These are phyloP conservation scores for Opisthocomus hoazin DNA, from an alignment of 2,113 vertebrate genomes.

Conservation along the genomic window DNA sequence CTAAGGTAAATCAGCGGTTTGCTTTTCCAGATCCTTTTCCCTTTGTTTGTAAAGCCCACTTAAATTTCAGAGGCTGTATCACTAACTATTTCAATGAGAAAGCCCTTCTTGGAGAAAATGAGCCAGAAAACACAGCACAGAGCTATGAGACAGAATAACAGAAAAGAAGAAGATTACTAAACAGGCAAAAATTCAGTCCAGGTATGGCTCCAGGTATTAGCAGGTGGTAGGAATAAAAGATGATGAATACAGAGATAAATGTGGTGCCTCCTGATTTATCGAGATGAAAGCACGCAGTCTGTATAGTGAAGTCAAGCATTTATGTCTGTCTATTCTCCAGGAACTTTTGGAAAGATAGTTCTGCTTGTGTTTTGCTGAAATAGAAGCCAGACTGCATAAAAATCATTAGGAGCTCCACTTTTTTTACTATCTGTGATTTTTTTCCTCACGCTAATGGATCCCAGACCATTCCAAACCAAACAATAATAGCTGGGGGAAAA, in stretches of 20 bases:
- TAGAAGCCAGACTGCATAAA: constrained; percentile 31
- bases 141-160: not conserved
- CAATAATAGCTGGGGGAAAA: not conserved
- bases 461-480: constrained; percentile 1
- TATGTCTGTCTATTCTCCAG: not conserved
- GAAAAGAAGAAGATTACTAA: not conserved
- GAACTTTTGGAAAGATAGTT: constrained; percentile 8
- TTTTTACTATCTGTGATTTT: constrained; percentile 47
- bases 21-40: not conserved
- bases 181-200: not conserved
- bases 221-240: constrained; percentile 20
- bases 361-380: constrained; percentile 16
- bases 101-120: not conserved
- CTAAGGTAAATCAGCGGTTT: rapidly evolving
- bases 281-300: not conserved
- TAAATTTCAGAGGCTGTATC: not conserved
- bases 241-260: not conserved
- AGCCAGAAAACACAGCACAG: not conserved
- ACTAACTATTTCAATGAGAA: not conserved
- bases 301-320: not conserved
- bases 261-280: not conserved
- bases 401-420: not conserved
- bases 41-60: not conserved
- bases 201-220: not conserved
- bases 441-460: not conserved